A percentile compares a stretch with the other conserved stretches of the same genome.
Evolutionary conservation across 1,140 invertebrate genomes (phyloP).

Genomic region (Lepidurus packardi): DNA sequence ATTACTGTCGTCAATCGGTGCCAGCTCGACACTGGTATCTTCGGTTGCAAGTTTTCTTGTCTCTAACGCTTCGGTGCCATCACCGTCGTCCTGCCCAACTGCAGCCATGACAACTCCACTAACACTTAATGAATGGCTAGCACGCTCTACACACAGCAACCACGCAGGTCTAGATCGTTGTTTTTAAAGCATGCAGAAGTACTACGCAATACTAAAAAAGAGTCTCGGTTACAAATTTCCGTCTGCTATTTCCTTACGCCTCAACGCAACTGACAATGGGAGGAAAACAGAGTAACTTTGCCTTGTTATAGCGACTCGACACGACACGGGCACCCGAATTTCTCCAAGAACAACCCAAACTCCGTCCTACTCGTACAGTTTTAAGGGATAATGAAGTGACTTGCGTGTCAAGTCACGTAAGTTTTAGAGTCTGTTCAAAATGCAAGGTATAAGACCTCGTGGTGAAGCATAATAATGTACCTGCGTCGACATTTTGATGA

Average conservation of each 20-base stretch:
- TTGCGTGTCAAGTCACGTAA: conserved; percentile 5
- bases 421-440: neutral
- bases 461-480: neutral
- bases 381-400: neutral
- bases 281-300: neutral
- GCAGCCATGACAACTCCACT: neutral
- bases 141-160: neutral
- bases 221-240: neutral
- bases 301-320: neutral
- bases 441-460: conserved; percentile 3
- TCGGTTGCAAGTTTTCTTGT: neutral
- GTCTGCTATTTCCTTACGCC: neutral
- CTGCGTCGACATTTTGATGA: neutral
- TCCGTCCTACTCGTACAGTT: neutral
- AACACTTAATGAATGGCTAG: neutral
- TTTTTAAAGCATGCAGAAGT: too few relatives aligned
- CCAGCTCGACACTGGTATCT: conserved; percentile 7
- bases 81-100: neutral
- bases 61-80: neutral
- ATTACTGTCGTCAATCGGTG: neutral
- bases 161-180: too few relatives aligned
- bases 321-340: neutral
- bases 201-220: too few relatives aligned
- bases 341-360: neutral
- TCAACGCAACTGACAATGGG: neutral